Conservation (phyloP, 2,888 invertebrate species). For the Pristionchus entomophagus region DNA sequence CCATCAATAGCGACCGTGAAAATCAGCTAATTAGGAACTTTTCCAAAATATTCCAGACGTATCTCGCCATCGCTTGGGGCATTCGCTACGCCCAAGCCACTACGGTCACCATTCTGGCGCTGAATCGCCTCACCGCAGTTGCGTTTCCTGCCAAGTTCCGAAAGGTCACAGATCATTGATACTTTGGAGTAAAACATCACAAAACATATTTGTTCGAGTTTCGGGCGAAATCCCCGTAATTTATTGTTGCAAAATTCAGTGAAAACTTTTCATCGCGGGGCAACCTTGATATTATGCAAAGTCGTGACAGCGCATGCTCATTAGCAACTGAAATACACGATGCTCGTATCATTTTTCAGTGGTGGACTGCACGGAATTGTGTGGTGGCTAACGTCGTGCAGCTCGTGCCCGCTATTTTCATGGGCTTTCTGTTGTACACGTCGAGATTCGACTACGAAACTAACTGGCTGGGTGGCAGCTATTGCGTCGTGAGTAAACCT, state of each 20-base stretch:
- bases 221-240: no score
- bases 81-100: conserved; percentile 37
- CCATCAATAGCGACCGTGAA: not conserved
- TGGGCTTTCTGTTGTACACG: not conserved
- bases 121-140: conserved; percentile 14
- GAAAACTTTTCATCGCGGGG: no score
- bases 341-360: not conserved
- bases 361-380: conserved; percentile 8
- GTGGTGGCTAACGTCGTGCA: not conserved
- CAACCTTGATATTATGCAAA: no score
- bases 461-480: conserved; percentile 20
- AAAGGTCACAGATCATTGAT: not conserved
- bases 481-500: not conserved
- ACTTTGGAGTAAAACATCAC: no score
- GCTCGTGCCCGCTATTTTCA: not conserved
- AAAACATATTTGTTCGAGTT: no score
- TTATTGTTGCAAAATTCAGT: no score
- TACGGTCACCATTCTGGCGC: not conserved
- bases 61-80: conserved; percentile 36
- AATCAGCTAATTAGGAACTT: not conserved
- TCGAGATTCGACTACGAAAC: not conserved
- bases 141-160: not conserved
- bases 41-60: not conserved
- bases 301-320: no score
- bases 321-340: not conserved